Base-by-base conservation (phyloP, 2,113 vertebrate genomes). In the Ophthalmolycus amberensis region DNA sequence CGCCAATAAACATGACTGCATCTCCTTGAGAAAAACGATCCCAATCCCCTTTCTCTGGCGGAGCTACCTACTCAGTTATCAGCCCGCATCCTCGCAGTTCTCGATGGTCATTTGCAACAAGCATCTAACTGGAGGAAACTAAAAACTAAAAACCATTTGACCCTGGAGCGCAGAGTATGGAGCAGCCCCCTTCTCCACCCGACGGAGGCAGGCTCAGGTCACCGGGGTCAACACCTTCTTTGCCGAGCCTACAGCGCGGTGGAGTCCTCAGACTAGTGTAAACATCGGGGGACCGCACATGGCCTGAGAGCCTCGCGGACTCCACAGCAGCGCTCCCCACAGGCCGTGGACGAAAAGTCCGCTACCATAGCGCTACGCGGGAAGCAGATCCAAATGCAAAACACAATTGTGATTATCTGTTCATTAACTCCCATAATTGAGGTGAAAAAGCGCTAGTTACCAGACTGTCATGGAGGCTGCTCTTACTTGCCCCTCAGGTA, bases 51-150 rank as follows among this genome's bases (percentile, higher is more conserved):
- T 5, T 25, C 65, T 62, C 73, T 22, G 67, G 34, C 69, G 3
- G 32, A 52, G 63, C 48, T 42, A 54, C 68, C 71, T 27, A 7
- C 59, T 65, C 79, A 4, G 16, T 68, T 71, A 85, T 42, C 84
- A 52, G 68, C 42, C 52, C 22, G 7, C 70, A 65, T 59, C 81
- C 56, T 58, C 60, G 20, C 82, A 42, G 25, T 82, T 75, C 88
- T 89, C 83, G 77, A 46, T 83, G 85, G 87, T 84, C 85, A 90
- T 92, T 90, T 90, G 87, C 90, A 88, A 77, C 91, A 80, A 79
- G 87, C 72, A 85, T 89, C 86, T 92, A 92, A 94, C 89, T 82
- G 84, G 87, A 92, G 91, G 91, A 94, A 93, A 92, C 93, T 88
- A 83, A 88, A 86, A 91, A 93, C 90, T 92, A 92, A 77, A 78